Evolutionary conservation across 2,797 vertebrate species (phyloP).

Genomic region (Malurus splendens): DNA sequence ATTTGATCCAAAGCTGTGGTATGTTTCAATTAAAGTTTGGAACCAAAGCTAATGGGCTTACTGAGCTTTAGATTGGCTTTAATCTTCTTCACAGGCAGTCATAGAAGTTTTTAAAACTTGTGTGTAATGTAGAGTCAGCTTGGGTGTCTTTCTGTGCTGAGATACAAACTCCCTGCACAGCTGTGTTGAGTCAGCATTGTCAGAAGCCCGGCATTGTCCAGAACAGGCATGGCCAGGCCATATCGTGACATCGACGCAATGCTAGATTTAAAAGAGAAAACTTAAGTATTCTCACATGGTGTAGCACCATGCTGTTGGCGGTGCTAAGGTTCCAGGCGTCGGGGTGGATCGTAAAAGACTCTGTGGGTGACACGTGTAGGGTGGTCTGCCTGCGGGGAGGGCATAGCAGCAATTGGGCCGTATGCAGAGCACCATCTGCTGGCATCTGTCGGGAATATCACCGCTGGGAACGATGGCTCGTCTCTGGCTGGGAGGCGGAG

Average conservation of each 20-base stretch:
- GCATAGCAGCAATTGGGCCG: background rate
- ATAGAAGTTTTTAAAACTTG: background rate
- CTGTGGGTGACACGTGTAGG: fast-evolving
- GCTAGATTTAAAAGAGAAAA: background rate
- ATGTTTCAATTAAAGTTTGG: background rate
- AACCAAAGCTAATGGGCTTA: background rate
- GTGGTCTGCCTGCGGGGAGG: fast-evolving
- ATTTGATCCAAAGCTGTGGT: background rate
- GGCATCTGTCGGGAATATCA: background rate
- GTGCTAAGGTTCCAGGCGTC: fast-evolving
- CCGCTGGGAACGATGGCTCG: fast-evolving
- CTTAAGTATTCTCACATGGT: background rate
- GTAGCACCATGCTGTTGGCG: background rate
- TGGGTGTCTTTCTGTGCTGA: background rate
- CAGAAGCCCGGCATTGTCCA: background rate
- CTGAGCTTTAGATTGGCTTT: background rate
- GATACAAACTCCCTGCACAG: fast-evolving
- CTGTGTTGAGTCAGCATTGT: background rate
- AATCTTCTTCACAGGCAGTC: background rate
- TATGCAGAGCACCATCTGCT: constrained; percentile 66
- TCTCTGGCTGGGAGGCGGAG: fast-evolving
- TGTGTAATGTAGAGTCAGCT: background rate
- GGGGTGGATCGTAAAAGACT: fast-evolving
- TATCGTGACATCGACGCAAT: fast-evolving
- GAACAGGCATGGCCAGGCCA: fast-evolving